Evolutionary conservation across 1,140 invertebrate species (phyloP), one percentile per base, ranked within the genome.

Genomic region (Pentalonia nigronervosa): DNA sequence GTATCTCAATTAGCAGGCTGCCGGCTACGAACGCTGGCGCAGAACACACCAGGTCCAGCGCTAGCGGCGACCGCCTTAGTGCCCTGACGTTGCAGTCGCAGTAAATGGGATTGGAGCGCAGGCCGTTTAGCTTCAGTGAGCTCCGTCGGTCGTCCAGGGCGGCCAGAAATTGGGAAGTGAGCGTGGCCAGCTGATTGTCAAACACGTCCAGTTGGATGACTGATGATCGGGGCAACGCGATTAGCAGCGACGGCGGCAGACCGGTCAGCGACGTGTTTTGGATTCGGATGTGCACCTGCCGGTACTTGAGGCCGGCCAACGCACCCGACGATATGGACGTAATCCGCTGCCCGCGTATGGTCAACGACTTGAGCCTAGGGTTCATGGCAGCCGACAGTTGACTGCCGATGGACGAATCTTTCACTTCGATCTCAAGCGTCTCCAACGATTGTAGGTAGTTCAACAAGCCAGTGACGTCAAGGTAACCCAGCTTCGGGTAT

Each of bases 181-280:
- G 95, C 2, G 97, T 97, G 11, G 96, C 96, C 81, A 99, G 95
- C 95, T 97, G 97, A 94, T 97, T 98, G 21, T 97, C 97, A n/a
- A 96, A 96, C 1, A 99, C 96, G 94, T 98, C 97, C 2, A 99
- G 95, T 17, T 95, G 96, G 34, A 99, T 96, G 93, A 97, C 96
- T 0, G 97, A 98, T 8, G 98, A 99, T 94, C 98, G 96, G 2
- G 98, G 98, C n/a, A 99, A 96, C 0, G 98, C 97, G 94, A 98
- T 98, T 90, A 99, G 96, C 41, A 99, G 94, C 2, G 98, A 97
- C 11, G 97, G 97, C 7, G 98, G 97, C 93, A 99, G 95, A 1
- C 96, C 95, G 50, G 96, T 96, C 4, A 99, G 95, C 2, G 97
- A 98, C 6, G 98, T 98, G 94, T 98, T 98, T 30, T 96, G 96